Percentiles rank a stretch among this genome's conserved stretches.
Conservation (phyloP, 2,113 vertebrate genomes). For the Tetraodon nigroviridis region DNA sequence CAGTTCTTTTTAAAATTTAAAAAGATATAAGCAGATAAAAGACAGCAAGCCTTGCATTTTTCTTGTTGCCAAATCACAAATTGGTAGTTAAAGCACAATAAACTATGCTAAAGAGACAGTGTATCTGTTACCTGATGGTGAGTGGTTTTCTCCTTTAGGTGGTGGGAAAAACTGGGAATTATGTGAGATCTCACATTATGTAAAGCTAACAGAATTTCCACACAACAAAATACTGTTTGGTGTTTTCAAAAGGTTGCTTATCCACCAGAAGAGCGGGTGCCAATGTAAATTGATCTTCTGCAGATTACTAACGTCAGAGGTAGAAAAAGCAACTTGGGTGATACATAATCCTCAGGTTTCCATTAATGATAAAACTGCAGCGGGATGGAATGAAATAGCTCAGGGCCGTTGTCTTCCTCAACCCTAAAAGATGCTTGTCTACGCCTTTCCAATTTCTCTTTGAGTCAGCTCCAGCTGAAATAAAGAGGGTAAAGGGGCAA, state of each 20-base stretch:
- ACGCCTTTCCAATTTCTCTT: constrained; percentile 57
- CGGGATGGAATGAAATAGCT: constrained; percentile 57
- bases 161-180: constrained; percentile 24
- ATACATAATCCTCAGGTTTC: constrained; percentile 74
- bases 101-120: constrained; percentile 38
- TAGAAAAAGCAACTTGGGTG: constrained; percentile 83
- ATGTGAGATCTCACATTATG: constrained; percentile 40
- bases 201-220: constrained; percentile 58
- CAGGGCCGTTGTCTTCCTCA: constrained; percentile 46
- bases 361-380: constrained; percentile 71
- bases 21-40: too few species aligned
- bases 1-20: constrained; percentile 6
- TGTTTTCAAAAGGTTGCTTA: constrained; percentile 67
- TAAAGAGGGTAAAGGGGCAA: constrained; percentile 28
- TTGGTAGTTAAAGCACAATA: constrained; percentile 28
- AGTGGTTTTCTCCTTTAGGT: constrained; percentile 57
- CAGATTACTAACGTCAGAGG: constrained; percentile 89
- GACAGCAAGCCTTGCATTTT: too few species aligned
- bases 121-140: constrained; percentile 30
- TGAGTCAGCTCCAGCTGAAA: constrained; percentile 32
- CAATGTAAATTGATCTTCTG: constrained; percentile 74
- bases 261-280: constrained; percentile 62
- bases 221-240: constrained; percentile 65
- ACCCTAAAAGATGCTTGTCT: constrained; percentile 62
- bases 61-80: too few species aligned